Base-by-base conservation (phyloP, 2,888 invertebrate species). In the Escarpia spicata region DNA sequence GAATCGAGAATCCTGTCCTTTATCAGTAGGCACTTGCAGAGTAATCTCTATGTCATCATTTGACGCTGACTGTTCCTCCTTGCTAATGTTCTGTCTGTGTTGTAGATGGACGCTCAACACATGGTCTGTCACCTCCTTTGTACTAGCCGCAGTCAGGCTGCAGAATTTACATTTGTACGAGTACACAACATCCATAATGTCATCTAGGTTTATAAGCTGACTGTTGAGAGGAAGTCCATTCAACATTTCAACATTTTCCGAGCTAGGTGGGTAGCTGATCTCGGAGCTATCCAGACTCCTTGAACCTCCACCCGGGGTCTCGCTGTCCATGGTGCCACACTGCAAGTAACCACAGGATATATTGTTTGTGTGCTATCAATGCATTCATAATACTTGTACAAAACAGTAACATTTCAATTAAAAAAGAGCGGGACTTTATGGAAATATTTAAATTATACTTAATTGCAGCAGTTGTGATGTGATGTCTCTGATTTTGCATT, bases 111-210 rank as follows among this genome's bases (percentile, higher is more conserved):
- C 31, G 8, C 37, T 92, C 12, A 90, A 15, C 31, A 92, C 92
- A 43, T 93, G 93, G 91, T 52, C 43, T 2, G 52, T 92, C 37
- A 92, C 37, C 19, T 43, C 92, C 31, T 92, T 31, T 10, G 52
- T 9, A 44, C 31, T 19, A 19, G 19, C 8, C 15, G 89, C 89
- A 19, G 97, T 96, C 94, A 97, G 97, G 26, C 96, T 95, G 95
- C 97, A 97, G 93, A 97, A 97, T 95, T 97, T 97, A 95, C 97
- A 97, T 94, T 97, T 97, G 94, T 97, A 97, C 10, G 97, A 97
- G 9, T 97, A 97, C 4, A 97, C 97, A 90, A 97, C 96, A 95
- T 97, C 97, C 94, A 97, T 97, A 94, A 97, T 97, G 94, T 97
- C 97, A 92, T 96, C 96, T 92, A 97, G 90, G 90, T 94, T 92